Conservation (phyloP, 2,888 invertebrate genomes). For the Trisateles emortualis region DNA sequence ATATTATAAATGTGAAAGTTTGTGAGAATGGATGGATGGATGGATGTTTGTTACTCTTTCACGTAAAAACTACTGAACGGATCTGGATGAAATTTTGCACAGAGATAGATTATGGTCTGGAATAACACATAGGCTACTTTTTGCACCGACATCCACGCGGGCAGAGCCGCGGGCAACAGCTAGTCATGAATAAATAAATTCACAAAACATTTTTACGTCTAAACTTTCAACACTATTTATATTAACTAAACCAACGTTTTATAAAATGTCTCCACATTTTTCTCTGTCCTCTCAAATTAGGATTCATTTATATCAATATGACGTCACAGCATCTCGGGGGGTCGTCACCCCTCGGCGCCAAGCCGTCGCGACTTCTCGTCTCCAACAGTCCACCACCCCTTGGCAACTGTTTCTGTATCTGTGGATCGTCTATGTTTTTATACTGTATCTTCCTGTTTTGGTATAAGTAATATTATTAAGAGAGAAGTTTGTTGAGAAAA, state of each 20-base stretch:
- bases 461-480: no score
- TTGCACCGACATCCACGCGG: no score
- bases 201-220: background rate
- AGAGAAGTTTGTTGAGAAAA: no score
- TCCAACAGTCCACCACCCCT: constrained; percentile 33
- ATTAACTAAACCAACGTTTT: background rate
- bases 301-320: constrained; percentile 30
- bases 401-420: constrained; percentile 39
- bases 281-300: constrained; percentile 27
- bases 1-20: no score
- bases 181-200: no score
- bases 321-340: constrained; percentile 20
- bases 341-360: constrained; percentile 53
- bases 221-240: background rate
- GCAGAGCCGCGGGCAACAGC: no score
- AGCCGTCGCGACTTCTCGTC: constrained; percentile 60
- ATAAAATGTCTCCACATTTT: background rate
- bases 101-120: no score
- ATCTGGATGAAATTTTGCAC: no score
- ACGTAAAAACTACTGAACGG: no score
- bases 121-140: no score
- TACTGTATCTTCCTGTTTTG: background rate
- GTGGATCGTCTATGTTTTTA: background rate
- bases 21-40: no score
- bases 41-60: no score